Percentiles rank a stretch among this genome's conserved stretches.
phyloP scores from a whole-genome alignment of 2,888 invertebrate species.

The Periphyllus acericola region DNA sequence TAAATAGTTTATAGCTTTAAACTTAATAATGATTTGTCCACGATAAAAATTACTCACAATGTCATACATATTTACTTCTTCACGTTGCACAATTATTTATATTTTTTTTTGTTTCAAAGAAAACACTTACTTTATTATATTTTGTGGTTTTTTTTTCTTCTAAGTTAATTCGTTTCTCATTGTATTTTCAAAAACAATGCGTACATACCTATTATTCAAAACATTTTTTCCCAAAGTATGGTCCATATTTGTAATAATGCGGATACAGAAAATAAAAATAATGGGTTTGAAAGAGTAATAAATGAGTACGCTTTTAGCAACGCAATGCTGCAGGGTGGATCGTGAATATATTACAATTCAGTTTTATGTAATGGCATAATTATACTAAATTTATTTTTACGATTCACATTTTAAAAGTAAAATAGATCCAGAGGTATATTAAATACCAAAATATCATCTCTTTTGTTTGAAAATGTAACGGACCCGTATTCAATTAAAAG shows the following conservation, averaged over 20 bases:
- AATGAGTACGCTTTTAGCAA: slow-evolving; percentile 30
- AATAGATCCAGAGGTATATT: not conserved
- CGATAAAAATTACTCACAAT: too few relatives aligned
- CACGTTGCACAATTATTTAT: too few relatives aligned
- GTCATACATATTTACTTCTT: too few relatives aligned
- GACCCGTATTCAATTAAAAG: not conserved
- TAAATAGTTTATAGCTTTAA: too few relatives aligned
- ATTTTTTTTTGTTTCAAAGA: too few relatives aligned
- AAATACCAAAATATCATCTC: not conserved
- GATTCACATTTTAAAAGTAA: not conserved
- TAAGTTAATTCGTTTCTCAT: too few relatives aligned
- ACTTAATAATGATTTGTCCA: too few relatives aligned
- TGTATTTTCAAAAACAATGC: too few relatives aligned
- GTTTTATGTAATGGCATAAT: slow-evolving; percentile 4
- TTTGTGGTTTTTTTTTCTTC: too few relatives aligned
- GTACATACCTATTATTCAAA: not conserved
- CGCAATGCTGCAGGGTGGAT: not conserved
- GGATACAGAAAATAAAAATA: slow-evolving; percentile 19
- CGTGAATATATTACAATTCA: slow-evolving; percentile 25
- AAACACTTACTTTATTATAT: too few relatives aligned
- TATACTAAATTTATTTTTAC: slow-evolving; percentile 28
- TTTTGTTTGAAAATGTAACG: not conserved
- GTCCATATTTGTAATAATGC: not conserved
- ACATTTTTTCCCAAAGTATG: not conserved
- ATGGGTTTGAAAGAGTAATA: slow-evolving; percentile 11